Evolutionary conservation across 2,888 invertebrate genomes (phyloP), one percentile per base, ranked within the genome.

Genomic region (Plebejus argus): DNA sequence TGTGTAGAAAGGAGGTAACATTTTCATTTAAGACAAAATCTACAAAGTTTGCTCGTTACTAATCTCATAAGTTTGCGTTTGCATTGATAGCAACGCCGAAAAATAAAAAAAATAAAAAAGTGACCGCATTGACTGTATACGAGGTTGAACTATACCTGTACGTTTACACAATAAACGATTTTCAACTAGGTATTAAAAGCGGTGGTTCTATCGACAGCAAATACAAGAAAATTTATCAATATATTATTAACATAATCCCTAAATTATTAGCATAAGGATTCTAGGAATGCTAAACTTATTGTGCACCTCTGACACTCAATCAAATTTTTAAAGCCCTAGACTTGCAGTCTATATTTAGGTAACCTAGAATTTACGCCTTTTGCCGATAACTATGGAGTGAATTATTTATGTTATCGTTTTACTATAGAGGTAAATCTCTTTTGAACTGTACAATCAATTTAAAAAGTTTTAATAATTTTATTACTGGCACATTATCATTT

Each of bases 351-450:
- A 66, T 66, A 66, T 66, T 66, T 66, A 66, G 66, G 66, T 66
- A 66, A 66, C 66, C 66, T 66, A 66, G 66, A 66, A 66, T 66
- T 66, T 66, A 66, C 66, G 33, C 66, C 66, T 66, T 66, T 66
- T 66, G 33, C 66, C 66, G 15, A 66, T 23, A 61, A 61, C 66
- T 28, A 15, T 66, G 66, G 28, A 15, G 66, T 28, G 66, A 66
- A 66, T 66, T 33, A 33, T 66, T 66, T 66, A 66, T 20, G 15
- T 18, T 66, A 66, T 28, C 66, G 66, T 20, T 66, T 28, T 33
- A 15, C 28, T 15, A 66, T 66, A 6, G 23, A 33, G 66, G 8
- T 18, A 66, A 33, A 66, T 66, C 15, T 66, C 28, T 28, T 33
- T 15, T 28, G 10, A 23, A 61, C 23, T 23, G 12, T 66, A 28